phyloP scores from a whole-genome alignment of 1,140 invertebrate genomes.

The Solenopsis invicta region DNA sequence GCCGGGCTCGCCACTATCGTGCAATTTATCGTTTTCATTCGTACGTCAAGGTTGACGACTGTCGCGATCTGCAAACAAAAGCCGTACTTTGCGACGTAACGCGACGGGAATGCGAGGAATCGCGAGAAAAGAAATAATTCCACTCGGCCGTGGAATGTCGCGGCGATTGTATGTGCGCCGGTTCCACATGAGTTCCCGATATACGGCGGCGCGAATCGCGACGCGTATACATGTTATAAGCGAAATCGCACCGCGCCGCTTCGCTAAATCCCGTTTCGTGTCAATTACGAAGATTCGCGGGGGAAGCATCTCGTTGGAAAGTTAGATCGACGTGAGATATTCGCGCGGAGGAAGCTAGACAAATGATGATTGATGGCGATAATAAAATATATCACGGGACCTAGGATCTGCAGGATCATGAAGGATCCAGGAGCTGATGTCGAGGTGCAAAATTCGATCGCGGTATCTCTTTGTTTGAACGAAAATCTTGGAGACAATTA shows the following conservation, averaged over 20 bases:
- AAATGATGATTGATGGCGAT: conserved; percentile 46
- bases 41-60: not conserved
- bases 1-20: not conserved
- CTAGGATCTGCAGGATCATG: not conserved
- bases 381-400: conserved; percentile 19
- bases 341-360: not conserved
- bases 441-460: not conserved
- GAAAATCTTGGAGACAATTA: conserved; percentile 12
- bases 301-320: conserved; percentile 30
- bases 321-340: conserved; percentile 24
- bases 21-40: not conserved
- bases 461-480: not conserved
- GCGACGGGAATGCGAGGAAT: not conserved
- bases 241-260: conserved; percentile 25
- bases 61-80: conserved; percentile 6
- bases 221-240: conserved; percentile 11
- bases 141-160: not conserved
- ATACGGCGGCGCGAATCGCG: not conserved
- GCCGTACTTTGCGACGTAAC: not conserved
- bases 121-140: conserved; percentile 22
- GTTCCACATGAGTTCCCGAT: conserved; percentile 34
- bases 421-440: conserved; percentile 4
- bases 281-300: conserved; percentile 18
- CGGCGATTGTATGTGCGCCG: not conserved
- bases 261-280: conserved; percentile 25